Evolutionary conservation across 2,113 vertebrate genomes (phyloP), one percentile per base, ranked within the genome.

Genomic region (Aleadryas rufinucha): DNA sequence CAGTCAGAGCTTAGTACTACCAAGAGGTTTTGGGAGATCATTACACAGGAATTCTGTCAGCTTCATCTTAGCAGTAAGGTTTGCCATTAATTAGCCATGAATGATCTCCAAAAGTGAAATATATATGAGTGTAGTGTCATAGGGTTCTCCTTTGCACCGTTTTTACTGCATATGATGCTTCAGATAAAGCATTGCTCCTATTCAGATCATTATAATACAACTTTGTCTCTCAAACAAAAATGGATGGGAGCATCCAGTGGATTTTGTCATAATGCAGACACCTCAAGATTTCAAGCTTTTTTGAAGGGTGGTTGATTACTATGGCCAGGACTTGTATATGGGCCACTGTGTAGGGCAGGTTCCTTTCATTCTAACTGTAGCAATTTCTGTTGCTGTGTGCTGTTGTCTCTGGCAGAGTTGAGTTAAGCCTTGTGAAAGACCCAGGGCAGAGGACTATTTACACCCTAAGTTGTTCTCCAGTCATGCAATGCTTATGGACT

Each of bases 381-480:
- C 37, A 61, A 44, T 72, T 75, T 60, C 74, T 89, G 1, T 75
- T 63, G 27, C 57, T 74, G 6, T 66, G 21, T 66, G 23, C 39
- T 75, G 15, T 59, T 78, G 60, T 47, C 24, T 49, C 47, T 52
- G 60, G 20, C 47, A 70, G 42, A 90, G 45, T 41, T 77, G 60
- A 66, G 30, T 28, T 53, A 74, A 61, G 10, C 31, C 31, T 90
- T 83, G 28, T 35, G 54, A 93, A 83, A n/a, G 57, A 69, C 23
- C 11, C 11, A 52, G 33, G 30, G 8, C 30, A 93, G 28, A 59
- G 39, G 27, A 33, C 28, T 70, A 6, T 39, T 89, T 59, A 56
- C 13, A 11, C 21, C 0, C 0, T 49, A 49, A 81, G 10, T 63
- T 85, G 23, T 72, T 85, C 49, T 68, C 8, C 14, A 35, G 0